These are phyloP conservation scores for Polypterus bichir DNA, from an alignment of 2,113 vertebrate species.

Conservation along the genomic window DNA sequence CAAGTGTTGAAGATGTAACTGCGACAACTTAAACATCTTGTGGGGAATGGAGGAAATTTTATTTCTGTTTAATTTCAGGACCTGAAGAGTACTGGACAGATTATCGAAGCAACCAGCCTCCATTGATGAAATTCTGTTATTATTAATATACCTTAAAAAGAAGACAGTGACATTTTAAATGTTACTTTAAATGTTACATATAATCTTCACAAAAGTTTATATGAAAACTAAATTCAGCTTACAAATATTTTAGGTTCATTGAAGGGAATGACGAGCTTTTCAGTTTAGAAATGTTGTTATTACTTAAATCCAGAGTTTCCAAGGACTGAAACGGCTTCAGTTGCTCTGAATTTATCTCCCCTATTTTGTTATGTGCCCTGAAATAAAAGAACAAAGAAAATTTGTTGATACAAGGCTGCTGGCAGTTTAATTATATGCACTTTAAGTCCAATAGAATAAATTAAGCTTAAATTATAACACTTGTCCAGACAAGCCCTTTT, in stretches of 20 bases:
- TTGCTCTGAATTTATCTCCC: slow-evolving; percentile 52
- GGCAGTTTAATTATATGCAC: no score
- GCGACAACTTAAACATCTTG: slow-evolving; percentile 84
- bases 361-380: slow-evolving; percentile 83
- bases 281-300: slow-evolving; percentile 73
- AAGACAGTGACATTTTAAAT: slow-evolving; percentile 6
- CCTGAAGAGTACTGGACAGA: slow-evolving; percentile 69
- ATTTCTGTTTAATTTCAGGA: slow-evolving; percentile 81
- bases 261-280: slow-evolving; percentile 62
- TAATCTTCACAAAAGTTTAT: neutral
- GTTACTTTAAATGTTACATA: no score
- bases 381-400: slow-evolving; percentile 33
- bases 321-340: slow-evolving; percentile 60
- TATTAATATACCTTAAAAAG: slow-evolving; percentile 69
- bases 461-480: no score
- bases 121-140: slow-evolving; percentile 72
- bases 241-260: slow-evolving; percentile 78
- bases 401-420: no score
- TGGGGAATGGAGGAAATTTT: slow-evolving; percentile 69
- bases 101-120: slow-evolving; percentile 78
- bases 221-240: slow-evolving; percentile 32
- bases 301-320: slow-evolving; percentile 85
- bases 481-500: no score
- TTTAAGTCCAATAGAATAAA: no score
- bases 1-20: slow-evolving; percentile 82